Base-by-base conservation (phyloP, 2,797 vertebrate species). In the Pterois miles region DNA sequence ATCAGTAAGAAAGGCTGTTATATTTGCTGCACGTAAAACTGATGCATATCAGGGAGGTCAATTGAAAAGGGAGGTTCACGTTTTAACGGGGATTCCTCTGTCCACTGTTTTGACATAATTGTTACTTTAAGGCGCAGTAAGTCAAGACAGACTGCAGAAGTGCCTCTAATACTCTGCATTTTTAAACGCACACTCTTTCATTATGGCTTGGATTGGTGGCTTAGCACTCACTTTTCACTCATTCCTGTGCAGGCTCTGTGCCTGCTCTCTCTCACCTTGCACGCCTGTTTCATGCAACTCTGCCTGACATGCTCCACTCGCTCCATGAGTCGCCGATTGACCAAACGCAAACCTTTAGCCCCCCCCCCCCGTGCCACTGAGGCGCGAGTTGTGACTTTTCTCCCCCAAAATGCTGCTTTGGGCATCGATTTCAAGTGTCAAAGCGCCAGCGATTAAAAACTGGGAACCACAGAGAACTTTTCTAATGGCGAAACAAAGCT, bases 401-500 rank as follows among this genome's bases (percentile, higher is more conserved):
- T 86, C 57, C 56, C 71, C 62, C 64, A 68, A 90, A 92, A 89
- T 36, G 36, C 67, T 73, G 88, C 88, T 87, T 91, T 92, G 89
- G 85, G 91, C 84, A 73, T 79, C 50, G 86, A 89, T 90, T 90
- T 78, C 38, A 63, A 88, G 79, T 62, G 77, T 91, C 90, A 89
- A 90, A 89, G 78, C 36, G 4, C 48, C 62, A 58, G 82, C 59
- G 3, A 62, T 13, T 4, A 12, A 22, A 34, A 76, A 93, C 86
- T 75, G 29, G 85, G 90, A 93, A 94, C 90, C 92, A 85, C 91
- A 92, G 91, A 91, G 84, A 87, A 92, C 90, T 93, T 90, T 91
- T 87, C 72, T 89, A 85, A 91, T 72, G 56, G 87, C 23, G 88
- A 91, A 94, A 96, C 95, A 96, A 95, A 96, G 95, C 93, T 86